Base-by-base conservation (phyloP, 1,140 invertebrate genomes). In the Drosophila lacertosa region DNA sequence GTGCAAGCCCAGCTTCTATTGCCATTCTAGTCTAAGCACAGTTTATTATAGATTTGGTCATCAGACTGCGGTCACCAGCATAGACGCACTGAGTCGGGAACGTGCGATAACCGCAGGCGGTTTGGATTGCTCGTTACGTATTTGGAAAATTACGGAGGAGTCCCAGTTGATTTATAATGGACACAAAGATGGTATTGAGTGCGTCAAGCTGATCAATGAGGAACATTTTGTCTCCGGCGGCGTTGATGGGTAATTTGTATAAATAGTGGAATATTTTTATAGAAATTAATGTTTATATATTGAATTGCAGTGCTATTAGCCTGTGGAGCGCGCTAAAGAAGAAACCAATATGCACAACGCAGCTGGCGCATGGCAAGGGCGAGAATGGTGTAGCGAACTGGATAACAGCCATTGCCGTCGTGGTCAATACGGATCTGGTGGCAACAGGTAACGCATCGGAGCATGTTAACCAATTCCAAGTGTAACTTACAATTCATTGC, bases 141-240 rank as follows among this genome's bases (percentile, higher is more conserved):
- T 99, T 73, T 99, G 98, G 98, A 99, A 99, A 92, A 96, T 99
- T 63, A 94, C 96, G 0, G 98, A 99, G 92, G 98, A 99, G 90
- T 98, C 98, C 42, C 98, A 99, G 88, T 92, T 99, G 5, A 96
- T 99, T 66, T 99, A 97, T 91, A 97, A 98, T 90, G 96, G 95
- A 0, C 94, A 95, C 72, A 91, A 92, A 57, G 95, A 95, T 37
- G 97, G 95, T 70, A 95, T 99, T 47, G 98, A 99, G 92, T 94
- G 93, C 81, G 96, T 99, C 0, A 96, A 95, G 89, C 92, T 98
- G 24, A 94, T 99, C 18, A 98, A 98, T 92, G 97, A 99, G 89
- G 95, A 97, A 67, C 94, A 97, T 91, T 99, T 99, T 92, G 92
- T 99, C 0, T 97, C 97, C 5, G 96, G 96, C 45, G 95, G 96